Conservation (phyloP, 1,140 invertebrate species). For the Drosophila subobscura region DNA sequence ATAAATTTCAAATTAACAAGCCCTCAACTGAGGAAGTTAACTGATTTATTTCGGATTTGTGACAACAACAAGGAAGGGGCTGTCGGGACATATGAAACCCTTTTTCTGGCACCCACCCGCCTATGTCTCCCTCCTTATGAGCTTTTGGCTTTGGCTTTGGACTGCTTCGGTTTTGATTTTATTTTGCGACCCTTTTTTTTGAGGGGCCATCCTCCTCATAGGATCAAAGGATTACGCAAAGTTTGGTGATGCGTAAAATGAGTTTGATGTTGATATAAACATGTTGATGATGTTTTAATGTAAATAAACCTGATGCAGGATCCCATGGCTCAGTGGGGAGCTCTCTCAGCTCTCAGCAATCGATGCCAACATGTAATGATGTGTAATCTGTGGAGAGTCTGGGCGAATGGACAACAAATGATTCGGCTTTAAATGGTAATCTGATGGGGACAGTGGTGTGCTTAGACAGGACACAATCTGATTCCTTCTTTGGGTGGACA, state of each 20-base stretch:
- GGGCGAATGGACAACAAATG: not conserved
- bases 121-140: slow-evolving; percentile 18
- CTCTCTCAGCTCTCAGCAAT: slow-evolving; percentile 9
- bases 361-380: slow-evolving; percentile 61
- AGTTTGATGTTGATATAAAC: slow-evolving; percentile 82
- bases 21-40: slow-evolving; percentile 68
- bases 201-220: slow-evolving; percentile 52
- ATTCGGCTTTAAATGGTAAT: slow-evolving; percentile 26
- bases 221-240: slow-evolving; percentile 81
- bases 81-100: slow-evolving; percentile 64
- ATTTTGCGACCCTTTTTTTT: slow-evolving; percentile 46
- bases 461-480: too few species aligned
- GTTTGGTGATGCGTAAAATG: slow-evolving; percentile 81
- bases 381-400: slow-evolving; percentile 63
- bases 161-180: slow-evolving; percentile 31
- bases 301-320: slow-evolving; percentile 64
- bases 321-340: slow-evolving; percentile 8
- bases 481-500: too few species aligned
- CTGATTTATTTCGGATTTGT: slow-evolving; percentile 78
- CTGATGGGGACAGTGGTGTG: too few species aligned
- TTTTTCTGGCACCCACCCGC: slow-evolving; percentile 38
- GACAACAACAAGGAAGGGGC: slow-evolving; percentile 44
- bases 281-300: slow-evolving; percentile 82
- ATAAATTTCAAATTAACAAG: slow-evolving; percentile 82
- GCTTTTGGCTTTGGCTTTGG: slow-evolving; percentile 14